These are phyloP conservation scores for Drosophila picticornis DNA, from an alignment of 2,888 invertebrate species.

Conservation along the genomic window DNA sequence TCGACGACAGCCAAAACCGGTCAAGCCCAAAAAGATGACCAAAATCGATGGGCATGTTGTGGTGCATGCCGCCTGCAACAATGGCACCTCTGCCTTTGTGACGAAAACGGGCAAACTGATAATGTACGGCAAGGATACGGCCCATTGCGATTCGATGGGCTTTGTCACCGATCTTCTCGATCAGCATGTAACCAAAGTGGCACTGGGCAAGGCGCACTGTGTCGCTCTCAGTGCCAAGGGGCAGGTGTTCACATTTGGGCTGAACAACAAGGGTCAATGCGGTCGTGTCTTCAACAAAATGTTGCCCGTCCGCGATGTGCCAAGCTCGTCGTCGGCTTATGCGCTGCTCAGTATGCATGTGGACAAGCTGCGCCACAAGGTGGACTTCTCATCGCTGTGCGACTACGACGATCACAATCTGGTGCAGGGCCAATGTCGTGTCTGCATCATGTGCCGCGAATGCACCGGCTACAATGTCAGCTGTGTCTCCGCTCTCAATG, in stretches of 20 bases:
- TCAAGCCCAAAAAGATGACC: constrained; percentile 96
- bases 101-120: constrained; percentile 95
- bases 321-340: constrained; percentile 58
- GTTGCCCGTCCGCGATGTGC: constrained; percentile 86
- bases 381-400: constrained; percentile 84
- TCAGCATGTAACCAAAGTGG: constrained; percentile 90
- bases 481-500: constrained; percentile 89
- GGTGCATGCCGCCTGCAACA: constrained; percentile 95
- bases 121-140: constrained; percentile 97
- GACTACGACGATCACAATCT: constrained; percentile 87
- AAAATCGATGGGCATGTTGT: constrained; percentile 95
- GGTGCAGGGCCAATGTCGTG: constrained; percentile 85
- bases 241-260: constrained; percentile 96
- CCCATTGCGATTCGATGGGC: constrained; percentile 92
- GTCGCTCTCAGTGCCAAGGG: constrained; percentile 95
- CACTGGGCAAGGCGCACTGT: constrained; percentile 98
- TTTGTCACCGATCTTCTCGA: constrained; percentile 91
- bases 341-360: constrained; percentile 53
- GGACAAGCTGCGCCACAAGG: constrained; percentile 76
- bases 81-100: constrained; percentile 96
- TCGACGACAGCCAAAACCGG: constrained; percentile 94
- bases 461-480: constrained; percentile 96
- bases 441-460: constrained; percentile 94
- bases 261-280: constrained; percentile 99
- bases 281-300: constrained; percentile 91